Base-by-base conservation (phyloP, 2,888 invertebrate genomes). In the Drymonia ruficornis region DNA sequence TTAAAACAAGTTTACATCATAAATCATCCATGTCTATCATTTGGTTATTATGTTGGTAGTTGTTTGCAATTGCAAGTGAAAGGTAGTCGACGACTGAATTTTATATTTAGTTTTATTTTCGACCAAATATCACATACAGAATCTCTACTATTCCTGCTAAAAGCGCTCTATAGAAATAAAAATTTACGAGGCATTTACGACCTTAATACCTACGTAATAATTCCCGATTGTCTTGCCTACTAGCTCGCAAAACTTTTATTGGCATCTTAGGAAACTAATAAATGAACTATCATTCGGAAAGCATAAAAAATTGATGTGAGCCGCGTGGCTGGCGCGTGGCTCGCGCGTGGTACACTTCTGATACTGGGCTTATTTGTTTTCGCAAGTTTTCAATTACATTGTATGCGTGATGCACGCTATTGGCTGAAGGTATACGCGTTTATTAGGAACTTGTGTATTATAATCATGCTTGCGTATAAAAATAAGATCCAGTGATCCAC, bases 241-340 rank as follows among this genome's bases (percentile, higher is more conserved):
- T 36, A 36, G 13, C 13, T 36, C 13, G 36, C 36, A 11, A 36
- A 36, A 36, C 15, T 52, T 42, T 48, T 48, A 52, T 23, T n/a
- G 12, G 8, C 11, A 52, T 18, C 6, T 43, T 19, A 29, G 16
- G 46, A 45, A 38, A 51, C 46, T 52, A 53, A 62, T 58, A 53
- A 67, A 67, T 40, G 18, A 52, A 47, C 50, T 58, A 43, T 50
- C 42, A 23, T 50, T 44, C 12, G 23, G 13, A n/a, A 36, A n/a
- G 0, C n/a, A 36, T 36, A 36, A 36, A 36, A 36, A 6, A 0
- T 31, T 36, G 4, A 36, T 36, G n/a, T 36, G 36, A 5, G 36
- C 0, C n/a, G 36, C 36, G 36, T n/a, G 13, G 3, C 13, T 4
- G n/a, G 11, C 11, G n/a, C n/a, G n/a, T n/a, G n/a, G n/a, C n/a